These are phyloP conservation scores for Riparia riparia DNA, from an alignment of 2,113 vertebrate genomes.

Conservation along the genomic window DNA sequence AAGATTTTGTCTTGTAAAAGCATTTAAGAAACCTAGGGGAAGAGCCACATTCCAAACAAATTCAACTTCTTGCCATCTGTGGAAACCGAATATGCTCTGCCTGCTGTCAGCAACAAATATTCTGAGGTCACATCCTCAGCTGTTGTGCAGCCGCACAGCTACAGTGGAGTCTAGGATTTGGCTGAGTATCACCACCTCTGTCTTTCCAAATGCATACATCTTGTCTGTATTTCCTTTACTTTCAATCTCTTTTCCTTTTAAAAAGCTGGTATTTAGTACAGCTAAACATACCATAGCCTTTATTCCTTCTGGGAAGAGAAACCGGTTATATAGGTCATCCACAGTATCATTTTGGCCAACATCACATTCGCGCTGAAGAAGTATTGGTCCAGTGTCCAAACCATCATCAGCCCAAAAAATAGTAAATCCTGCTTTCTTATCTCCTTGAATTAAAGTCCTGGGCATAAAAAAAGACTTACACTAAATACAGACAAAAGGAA, in stretches of 20 bases:
- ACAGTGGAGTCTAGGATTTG: not conserved
- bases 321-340: slow-evolving; percentile 92
- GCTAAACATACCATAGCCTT: slow-evolving; percentile 90
- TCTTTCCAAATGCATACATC: not conserved
- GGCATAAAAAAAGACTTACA: not conserved
- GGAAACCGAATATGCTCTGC: not conserved
- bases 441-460: slow-evolving; percentile 97
- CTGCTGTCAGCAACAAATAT: not conserved
- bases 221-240: not conserved
- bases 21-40: not conserved
- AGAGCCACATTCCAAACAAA: not conserved
- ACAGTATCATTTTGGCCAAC: slow-evolving; percentile 91
- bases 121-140: not conserved
- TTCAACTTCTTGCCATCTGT: not conserved
- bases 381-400: slow-evolving; percentile 94
- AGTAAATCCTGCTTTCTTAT: slow-evolving; percentile 92
- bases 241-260: not conserved
- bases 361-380: slow-evolving; percentile 89
- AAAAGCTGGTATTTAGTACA: not conserved
- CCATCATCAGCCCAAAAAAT: slow-evolving; percentile 98
- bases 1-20: not conserved
- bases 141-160: not conserved
- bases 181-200: not conserved
- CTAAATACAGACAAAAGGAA: not conserved
- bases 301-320: slow-evolving; percentile 96